Percentiles rank a stretch among this genome's conserved stretches.
Evolutionary conservation across 1,140 invertebrate species (phyloP).

Genomic region (Delia radicum): DNA sequence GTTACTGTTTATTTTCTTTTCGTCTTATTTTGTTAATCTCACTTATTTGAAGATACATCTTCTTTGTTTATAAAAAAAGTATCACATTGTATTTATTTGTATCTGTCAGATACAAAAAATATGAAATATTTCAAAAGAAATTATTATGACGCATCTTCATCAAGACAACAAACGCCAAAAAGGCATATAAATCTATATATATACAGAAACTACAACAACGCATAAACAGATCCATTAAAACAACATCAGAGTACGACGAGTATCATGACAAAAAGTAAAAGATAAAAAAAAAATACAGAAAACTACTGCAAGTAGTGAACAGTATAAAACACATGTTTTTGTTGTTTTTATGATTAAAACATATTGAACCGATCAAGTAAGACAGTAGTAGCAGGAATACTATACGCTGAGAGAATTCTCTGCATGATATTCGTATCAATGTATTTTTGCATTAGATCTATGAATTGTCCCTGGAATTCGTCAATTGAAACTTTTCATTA

Average conservation of each 20-base stretch:
- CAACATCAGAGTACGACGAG: not conserved
- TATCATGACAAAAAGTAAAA: not conserved
- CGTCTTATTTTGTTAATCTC: not conserved
- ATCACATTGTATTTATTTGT: not conserved
- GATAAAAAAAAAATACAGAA: not conserved
- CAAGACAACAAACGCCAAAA: not conserved
- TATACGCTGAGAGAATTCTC: no score
- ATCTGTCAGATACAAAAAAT: conserved; percentile 27
- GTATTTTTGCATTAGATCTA: no score
- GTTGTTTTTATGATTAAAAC: not conserved
- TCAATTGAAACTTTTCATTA: no score
- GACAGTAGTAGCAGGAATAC: no score
- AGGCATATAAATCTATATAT: no score
- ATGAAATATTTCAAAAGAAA: conserved; percentile 27
- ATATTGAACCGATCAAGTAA: not conserved
- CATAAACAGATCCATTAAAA: not conserved
- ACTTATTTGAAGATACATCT: no score
- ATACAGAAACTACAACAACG: not conserved
- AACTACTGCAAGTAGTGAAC: not conserved
- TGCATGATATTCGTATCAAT: no score
- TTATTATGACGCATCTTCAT: conserved; percentile 30
- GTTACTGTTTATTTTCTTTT: no score
- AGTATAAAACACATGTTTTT: not conserved
- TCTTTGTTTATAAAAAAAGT: not conserved
- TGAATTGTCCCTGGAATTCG: no score